Evolutionary conservation across 92 coral and sea anemone genomes (phyloP), one percentile per base, ranked within the genome.

Genomic region (Micromussa lordhowensis): DNA sequence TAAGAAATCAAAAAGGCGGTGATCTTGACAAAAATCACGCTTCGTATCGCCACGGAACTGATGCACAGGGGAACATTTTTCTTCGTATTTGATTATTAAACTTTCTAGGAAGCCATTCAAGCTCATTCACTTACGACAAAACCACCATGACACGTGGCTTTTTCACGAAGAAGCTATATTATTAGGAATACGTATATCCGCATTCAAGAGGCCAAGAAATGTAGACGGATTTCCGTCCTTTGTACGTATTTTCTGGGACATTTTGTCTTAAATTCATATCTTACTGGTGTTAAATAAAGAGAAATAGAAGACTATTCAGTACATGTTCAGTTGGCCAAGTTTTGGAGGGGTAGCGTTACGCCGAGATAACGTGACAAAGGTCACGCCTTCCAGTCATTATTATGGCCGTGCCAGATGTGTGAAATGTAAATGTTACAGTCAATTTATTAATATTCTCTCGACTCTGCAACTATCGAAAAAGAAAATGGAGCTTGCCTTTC

Each of bases 401-500:
- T 72, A 14, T 34, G 53, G 40, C 14, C 40, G 86, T 35, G 21
- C 30, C 75, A 63, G 64, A 66, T 82, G 77, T n/a, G 76, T 36
- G 63, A 40, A 68, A 64, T 38, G 85, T 44, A 64, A 82, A 64
- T 63, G 38, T 48, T 54, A 10, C 2, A 28, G 19, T 48, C 63
- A 1, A 48, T 48, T 82, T 26, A 8, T 38, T 68, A 29, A 26
- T 36, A 40, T 5, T 4, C 0, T 34, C 44, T 30, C n/a, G 21
- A 21, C 36, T 17, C 57, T 16, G 24, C 55, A 63, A 63, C 53
- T 82, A 38, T 64, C 17, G 58, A 26, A 18, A 24, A 48, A 49
- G 7, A 38, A 40, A 79, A 95, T 92, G 94, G 93, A 86, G 84
- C 75, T 95, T 19, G 78, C 77, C n/a, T 94, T 95, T 82, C 96